phyloP scores from a whole-genome alignment of 2,113 vertebrate species.

The Larimichthys polyactis region DNA sequence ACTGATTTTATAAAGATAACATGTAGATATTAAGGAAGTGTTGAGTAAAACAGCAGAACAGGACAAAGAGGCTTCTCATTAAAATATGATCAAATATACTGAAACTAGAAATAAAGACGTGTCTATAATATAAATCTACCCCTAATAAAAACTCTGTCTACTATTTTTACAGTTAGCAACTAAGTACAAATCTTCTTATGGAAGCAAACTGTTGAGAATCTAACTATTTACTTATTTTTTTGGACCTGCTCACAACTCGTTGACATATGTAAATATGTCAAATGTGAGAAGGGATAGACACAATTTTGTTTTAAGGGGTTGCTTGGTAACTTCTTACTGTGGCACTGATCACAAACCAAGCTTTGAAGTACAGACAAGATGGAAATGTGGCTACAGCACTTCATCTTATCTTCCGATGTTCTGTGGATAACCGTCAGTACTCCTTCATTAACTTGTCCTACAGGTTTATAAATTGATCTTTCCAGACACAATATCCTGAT shows the following conservation, averaged over 20 bases:
- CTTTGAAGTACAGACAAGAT: neutral
- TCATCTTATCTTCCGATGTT: neutral
- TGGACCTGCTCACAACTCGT: neutral
- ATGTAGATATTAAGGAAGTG: too few species aligned
- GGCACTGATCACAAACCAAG: neutral
- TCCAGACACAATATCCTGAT: conserved; percentile 82
- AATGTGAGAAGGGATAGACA: neutral
- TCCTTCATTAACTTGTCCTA: neutral
- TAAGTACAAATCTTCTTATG: neutral
- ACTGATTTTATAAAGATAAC: too few species aligned
- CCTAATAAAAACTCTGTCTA: neutral
- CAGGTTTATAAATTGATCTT: conserved; percentile 78
- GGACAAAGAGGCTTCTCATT: too few species aligned
- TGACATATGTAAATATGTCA: neutral
- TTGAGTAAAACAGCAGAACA: too few species aligned
- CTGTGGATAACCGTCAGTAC: neutral
- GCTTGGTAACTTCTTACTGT: neutral
- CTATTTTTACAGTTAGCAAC: neutral
- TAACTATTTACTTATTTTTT: neutral
- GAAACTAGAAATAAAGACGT: neutral
- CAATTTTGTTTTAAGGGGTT: neutral
- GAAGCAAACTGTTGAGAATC: neutral
- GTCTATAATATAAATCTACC: neutral
- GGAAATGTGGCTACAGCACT: neutral
- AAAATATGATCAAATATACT: too few species aligned